Percentiles rank a stretch among this genome's conserved stretches.
phyloP scores from a whole-genome alignment of 2,113 vertebrate species.

The Alligator mississippiensis region DNA sequence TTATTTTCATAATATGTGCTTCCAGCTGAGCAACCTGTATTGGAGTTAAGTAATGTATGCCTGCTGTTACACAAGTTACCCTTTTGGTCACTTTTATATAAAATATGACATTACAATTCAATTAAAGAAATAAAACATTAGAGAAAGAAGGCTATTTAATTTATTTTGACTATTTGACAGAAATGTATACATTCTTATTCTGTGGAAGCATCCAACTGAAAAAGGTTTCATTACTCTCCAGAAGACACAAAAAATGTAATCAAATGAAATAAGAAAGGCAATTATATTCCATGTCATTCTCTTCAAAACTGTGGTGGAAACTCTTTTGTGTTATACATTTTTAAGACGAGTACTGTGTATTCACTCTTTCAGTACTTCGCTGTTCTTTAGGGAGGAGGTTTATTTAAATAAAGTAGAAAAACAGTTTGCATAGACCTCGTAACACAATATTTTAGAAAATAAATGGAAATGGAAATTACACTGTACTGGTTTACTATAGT shows the following conservation, averaged over 20 bases:
- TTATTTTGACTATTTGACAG: conserved; percentile 29
- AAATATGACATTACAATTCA: conserved; percentile 33
- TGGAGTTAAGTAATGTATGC: not conserved
- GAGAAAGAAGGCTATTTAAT: conserved; percentile 22
- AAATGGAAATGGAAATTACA: conserved; percentile 66
- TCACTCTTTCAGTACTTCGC: conserved; percentile 27
- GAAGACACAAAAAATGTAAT: conserved; percentile 55
- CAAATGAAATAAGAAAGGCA: conserved; percentile 54
- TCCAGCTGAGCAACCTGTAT: not conserved
- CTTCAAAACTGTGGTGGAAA: conserved; percentile 32
- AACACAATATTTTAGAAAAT: conserved; percentile 48
- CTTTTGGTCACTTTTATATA: not conserved
- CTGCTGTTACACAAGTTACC: not conserved
- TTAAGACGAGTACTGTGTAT: conserved; percentile 21
- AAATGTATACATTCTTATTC: conserved; percentile 33
- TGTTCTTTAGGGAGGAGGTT: conserved; percentile 27
- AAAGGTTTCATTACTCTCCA: conserved; percentile 57
- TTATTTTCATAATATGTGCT: not conserved
- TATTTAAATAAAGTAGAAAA: conserved; percentile 37
- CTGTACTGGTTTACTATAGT: conserved; percentile 13
- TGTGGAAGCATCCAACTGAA: conserved; percentile 33
- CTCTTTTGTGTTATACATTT: conserved; percentile 48
- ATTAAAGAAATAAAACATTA: conserved; percentile 52
- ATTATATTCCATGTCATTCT: conserved; percentile 48
- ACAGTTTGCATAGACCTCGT: conserved; percentile 33